Evolutionary conservation across 2,888 invertebrate genomes (phyloP).

Genomic region (Metellina segmentata): DNA sequence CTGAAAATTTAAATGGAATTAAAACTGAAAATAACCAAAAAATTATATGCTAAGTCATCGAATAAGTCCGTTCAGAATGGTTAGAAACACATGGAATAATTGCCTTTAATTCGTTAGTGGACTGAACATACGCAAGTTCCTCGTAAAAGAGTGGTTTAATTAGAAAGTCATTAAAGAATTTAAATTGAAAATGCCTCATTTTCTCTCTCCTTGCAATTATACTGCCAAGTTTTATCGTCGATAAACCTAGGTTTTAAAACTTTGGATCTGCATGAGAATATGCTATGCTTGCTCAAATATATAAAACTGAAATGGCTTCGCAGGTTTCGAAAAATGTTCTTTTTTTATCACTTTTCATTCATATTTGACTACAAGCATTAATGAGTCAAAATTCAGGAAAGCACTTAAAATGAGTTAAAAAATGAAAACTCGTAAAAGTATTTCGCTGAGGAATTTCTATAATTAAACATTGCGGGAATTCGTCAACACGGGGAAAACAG

Average conservation of each 20-base stretch:
- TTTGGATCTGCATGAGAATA: background rate
- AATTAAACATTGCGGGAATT: constrained; percentile 45
- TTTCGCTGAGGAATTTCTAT: constrained; percentile 57
- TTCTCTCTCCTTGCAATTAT: constrained; percentile 3
- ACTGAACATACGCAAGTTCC: constrained; percentile 6
- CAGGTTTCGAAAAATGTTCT: background rate
- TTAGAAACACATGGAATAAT: background rate
- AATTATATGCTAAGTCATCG: no score
- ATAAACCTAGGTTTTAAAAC: background rate
- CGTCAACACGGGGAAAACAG: background rate
- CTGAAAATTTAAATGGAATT: no score
- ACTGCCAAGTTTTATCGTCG: background rate
- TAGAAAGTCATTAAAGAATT: constrained; percentile 45
- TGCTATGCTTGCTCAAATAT: background rate
- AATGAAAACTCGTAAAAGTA: constrained; percentile 45
- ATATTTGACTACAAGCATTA: constrained; percentile 40
- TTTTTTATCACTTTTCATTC: constrained; percentile 10
- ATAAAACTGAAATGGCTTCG: background rate
- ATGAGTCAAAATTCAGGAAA: constrained; percentile 22
- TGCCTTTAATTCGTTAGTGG: background rate
- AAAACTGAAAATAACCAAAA: no score
- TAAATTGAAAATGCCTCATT: constrained; percentile 50
- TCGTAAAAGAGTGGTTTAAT: constrained; percentile 41
- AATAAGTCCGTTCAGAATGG: no score
- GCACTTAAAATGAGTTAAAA: constrained; percentile 3